Evolutionary conservation across 2,797 vertebrate genomes (phyloP), one percentile per base, ranked within the genome.

Genomic region (Gallirallus australis): DNA sequence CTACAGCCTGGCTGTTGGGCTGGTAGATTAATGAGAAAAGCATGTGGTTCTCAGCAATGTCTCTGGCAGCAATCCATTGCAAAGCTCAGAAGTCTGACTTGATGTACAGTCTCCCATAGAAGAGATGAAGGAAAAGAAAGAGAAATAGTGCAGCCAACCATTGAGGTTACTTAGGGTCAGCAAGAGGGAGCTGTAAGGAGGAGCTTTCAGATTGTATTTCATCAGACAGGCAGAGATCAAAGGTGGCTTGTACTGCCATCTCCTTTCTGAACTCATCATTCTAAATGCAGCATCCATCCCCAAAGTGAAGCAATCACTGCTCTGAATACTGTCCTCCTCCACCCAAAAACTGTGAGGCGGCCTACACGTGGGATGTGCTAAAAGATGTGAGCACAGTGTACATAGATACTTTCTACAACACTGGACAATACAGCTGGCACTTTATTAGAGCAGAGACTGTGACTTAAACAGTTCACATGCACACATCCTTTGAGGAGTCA

Each of bases 21-120:
- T 82, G 77, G 85, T 73, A 85, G 91, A 66, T 92, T 52, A n/a
- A 86, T 65, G 90, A 81, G 63, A 71, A 92, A 89, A 89, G 64
- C 88, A 54, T 56, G 85, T 72, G 87, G 78, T 17, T 96, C 81
- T 88, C 87, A 80, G 82, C 61, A 31, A 24, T 3, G 52, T 37
- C 42, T 65, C 93, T 93, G 89, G 91, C 91, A 94, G 81, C 50
- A 17, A 33, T 21, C 48, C 89, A 37, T 19, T 53, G 85, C 86
- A 60, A 56, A 77, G 65, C 84, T 82, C 90, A 48, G 39, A 50
- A 81, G 25, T 28, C 84, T 35, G 30, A 11, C 45, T 59, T 60
- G 81, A 90, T 70, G 60, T 39, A 78, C 54, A 52, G 20, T 27
- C 75, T 81, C 87, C 54, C 47, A 2, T 16, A 35, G 75, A 69